Percentiles rank a stretch among this genome's conserved stretches.
These are phyloP conservation scores for Cosmopolites sordidus DNA, from an alignment of 2,888 invertebrate genomes.

Conservation along the genomic window DNA sequence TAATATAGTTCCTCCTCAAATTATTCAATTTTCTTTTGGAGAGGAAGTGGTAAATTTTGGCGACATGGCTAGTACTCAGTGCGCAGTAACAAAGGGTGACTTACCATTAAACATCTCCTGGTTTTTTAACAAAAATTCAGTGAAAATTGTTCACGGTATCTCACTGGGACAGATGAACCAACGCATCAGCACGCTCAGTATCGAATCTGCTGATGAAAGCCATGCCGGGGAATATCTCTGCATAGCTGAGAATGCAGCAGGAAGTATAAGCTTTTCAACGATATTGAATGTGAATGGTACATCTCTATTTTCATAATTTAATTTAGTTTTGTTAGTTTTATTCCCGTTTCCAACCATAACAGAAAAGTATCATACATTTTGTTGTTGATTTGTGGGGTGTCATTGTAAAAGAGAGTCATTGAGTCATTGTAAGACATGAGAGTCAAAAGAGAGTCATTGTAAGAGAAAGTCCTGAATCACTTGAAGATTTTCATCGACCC, in stretches of 20 bases:
- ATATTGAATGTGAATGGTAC: conserved; percentile 66
- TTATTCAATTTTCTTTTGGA: conserved; percentile 72
- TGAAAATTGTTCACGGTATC: conserved; percentile 53
- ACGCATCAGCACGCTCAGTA: conserved; percentile 61
- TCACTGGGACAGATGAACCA: conserved; percentile 56
- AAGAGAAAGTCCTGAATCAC: too few species aligned
- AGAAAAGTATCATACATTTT: too few species aligned
- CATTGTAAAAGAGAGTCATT: too few species aligned
- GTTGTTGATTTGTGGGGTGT: too few species aligned
- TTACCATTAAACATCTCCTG: conserved; percentile 71
- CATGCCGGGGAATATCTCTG: conserved; percentile 71
- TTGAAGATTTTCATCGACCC: too few species aligned
- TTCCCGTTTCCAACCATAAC: too few species aligned
- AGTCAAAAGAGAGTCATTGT: too few species aligned
- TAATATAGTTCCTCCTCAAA: conserved; percentile 68
- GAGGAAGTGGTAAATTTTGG: conserved; percentile 57
- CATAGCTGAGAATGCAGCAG: conserved; percentile 64
- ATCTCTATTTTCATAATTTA: neutral
- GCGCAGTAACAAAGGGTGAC: conserved; percentile 74
- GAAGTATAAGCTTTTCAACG: conserved; percentile 59
- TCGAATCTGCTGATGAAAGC: conserved; percentile 58
- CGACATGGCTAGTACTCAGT: conserved; percentile 45
- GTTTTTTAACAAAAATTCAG: conserved; percentile 55
- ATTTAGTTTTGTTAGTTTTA: too few species aligned
- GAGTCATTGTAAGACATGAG: too few species aligned